These are phyloP conservation scores for Myotis planiceps DNA, from an alignment of 2,797 vertebrate species.

Conservation along the genomic window DNA sequence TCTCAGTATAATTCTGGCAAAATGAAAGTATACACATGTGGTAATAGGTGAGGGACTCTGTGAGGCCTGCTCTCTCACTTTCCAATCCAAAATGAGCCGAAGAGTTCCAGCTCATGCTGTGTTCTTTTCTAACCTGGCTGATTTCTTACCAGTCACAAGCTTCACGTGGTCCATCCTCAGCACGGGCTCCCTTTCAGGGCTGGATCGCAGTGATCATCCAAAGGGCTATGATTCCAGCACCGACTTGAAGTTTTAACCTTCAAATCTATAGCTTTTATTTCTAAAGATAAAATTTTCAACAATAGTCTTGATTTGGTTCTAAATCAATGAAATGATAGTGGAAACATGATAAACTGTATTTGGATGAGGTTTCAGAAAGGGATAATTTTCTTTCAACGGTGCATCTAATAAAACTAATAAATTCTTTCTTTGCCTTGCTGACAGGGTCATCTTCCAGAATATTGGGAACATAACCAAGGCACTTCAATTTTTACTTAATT, in stretches of 20 bases:
- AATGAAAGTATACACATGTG: not conserved
- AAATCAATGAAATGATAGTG: conserved; percentile 38
- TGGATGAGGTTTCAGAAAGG: conserved; percentile 30
- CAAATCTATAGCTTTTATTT: conserved; percentile 31
- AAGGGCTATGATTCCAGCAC: not conserved
- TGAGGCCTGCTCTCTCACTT: not conserved
- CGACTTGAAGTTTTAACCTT: conserved; percentile 20
- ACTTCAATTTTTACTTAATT: conserved; percentile 51
- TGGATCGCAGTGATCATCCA: not conserved
- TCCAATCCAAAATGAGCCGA: not conserved
- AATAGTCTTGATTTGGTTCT: conserved; percentile 13
- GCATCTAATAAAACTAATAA: conserved; percentile 33
- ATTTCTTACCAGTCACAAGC: not conserved
- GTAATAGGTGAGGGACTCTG: not conserved
- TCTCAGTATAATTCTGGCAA: not conserved
- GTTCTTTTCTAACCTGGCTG: not conserved
- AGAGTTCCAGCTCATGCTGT: not conserved
- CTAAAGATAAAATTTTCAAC: conserved; percentile 38
- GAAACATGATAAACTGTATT: not conserved
- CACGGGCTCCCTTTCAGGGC: not conserved
- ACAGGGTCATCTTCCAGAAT: not conserved
- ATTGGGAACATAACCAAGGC: not conserved
- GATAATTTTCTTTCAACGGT: conserved; percentile 35
- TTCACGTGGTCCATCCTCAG: not conserved
- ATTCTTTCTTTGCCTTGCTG: not conserved